phyloP scores from a whole-genome alignment of 2,888 invertebrate genomes.

The Eilema griseolum region DNA sequence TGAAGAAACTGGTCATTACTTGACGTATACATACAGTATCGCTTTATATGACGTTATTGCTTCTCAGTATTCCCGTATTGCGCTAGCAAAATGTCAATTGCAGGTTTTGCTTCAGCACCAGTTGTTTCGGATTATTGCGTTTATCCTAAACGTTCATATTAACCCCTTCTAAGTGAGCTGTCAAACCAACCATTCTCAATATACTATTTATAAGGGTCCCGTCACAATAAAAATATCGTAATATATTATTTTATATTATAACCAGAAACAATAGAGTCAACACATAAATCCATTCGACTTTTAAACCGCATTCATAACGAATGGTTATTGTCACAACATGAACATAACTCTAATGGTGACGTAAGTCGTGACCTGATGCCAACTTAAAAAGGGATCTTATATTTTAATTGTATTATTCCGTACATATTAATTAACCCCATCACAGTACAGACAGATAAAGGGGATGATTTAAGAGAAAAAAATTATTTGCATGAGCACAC shows the following conservation, averaged over 20 bases:
- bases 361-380: slow-evolving; percentile 83
- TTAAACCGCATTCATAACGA: slow-evolving; percentile 73
- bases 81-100: slow-evolving; percentile 82
- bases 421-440: slow-evolving; percentile 87
- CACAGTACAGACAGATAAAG: slow-evolving; percentile 80
- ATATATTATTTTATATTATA: slow-evolving; percentile 73
- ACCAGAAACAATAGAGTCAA: slow-evolving; percentile 75
- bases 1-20: slow-evolving; percentile 27
- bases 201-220: slow-evolving; percentile 68
- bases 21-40: slow-evolving; percentile 25
- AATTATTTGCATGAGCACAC: slow-evolving; percentile 86
- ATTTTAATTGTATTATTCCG: slow-evolving; percentile 83
- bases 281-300: slow-evolving; percentile 79
- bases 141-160: slow-evolving; percentile 84
- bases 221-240: slow-evolving; percentile 71
- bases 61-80: slow-evolving; percentile 58
- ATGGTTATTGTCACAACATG: slow-evolving; percentile 80
- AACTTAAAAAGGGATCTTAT: slow-evolving; percentile 76
- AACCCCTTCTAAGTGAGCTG: slow-evolving; percentile 84
- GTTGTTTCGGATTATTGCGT: slow-evolving; percentile 85
- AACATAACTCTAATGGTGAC: slow-evolving; percentile 83
- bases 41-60: slow-evolving; percentile 48
- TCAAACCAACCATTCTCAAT: slow-evolving; percentile 79
- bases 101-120: slow-evolving; percentile 82
- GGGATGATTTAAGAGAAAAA: slow-evolving; percentile 85